Conservation (phyloP, 2,113 vertebrate species). For the Gymnobelideus leadbeateri region DNA sequence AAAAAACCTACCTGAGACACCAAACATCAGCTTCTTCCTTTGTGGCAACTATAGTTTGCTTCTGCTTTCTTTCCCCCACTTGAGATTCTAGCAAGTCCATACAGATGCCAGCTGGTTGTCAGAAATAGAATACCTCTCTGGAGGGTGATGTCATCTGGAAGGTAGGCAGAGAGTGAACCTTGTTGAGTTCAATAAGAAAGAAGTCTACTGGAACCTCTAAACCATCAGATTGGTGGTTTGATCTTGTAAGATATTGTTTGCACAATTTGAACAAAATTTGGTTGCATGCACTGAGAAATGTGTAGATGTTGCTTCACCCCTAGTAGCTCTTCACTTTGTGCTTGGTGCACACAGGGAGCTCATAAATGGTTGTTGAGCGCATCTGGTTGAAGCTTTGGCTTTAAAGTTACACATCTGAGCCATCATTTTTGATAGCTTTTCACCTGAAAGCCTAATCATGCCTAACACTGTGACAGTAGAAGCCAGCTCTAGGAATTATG, state of each 20-base stretch:
- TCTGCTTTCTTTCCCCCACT: background rate
- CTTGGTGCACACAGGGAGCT: background rate
- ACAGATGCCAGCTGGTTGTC: background rate
- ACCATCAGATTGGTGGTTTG: background rate
- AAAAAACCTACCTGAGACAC: background rate
- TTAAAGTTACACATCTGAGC: background rate
- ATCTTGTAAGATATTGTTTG: background rate
- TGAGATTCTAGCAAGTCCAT: background rate
- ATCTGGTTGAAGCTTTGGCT: background rate
- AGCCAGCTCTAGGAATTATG: background rate
- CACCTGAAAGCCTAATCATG: background rate
- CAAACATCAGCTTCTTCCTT: background rate
- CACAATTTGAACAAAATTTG: background rate
- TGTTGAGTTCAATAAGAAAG: background rate
- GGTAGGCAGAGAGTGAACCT: background rate
- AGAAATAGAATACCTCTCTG: background rate
- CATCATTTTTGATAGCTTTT: background rate
- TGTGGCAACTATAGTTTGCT: background rate
- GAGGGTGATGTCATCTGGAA: background rate
- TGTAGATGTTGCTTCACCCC: background rate
- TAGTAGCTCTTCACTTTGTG: too few species aligned
- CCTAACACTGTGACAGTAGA: background rate
- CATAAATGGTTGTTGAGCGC: background rate
- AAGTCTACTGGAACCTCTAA: background rate
- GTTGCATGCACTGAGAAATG: background rate